Base-by-base conservation (phyloP, 2,888 invertebrate species). In the Cremastinae sp. region DNA sequence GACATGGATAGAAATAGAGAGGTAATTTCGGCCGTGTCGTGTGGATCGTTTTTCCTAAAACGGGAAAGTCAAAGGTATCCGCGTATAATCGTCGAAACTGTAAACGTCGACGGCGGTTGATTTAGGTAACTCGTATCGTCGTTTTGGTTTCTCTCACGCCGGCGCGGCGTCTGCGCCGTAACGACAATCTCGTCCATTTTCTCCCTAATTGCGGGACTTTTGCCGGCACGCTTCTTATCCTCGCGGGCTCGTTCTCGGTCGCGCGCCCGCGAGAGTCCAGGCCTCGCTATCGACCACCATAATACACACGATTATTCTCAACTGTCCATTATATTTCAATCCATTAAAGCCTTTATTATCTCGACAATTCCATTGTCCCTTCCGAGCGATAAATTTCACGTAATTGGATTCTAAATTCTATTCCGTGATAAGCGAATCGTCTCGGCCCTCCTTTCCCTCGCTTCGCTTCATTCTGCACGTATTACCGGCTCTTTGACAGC, bases 101-200 rank as follows among this genome's bases (percentile, higher is more conserved):
- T 86, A 83, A 84, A 85, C 70, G 83, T 86, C 81, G 74, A 18
- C 49, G 54, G 51, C 58, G 65, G 75, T 79, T 84, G 83, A 85
- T 85, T 73, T 53, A 66, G 59, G n/a, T 59, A n/a, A 34, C 43
- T 34, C 64, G 64, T 64, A 18, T 53, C 43, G 58, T 59, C 41
- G 68, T 61, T 62, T 85, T 83, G 82, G 80, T 75, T 77, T 79
- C 79, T 80, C 81, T 82, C 45, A 18, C 59, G 38, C 34, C n/a
- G 36, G n/a, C 12, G 3, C 12, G 34, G 20, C 14, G 7, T 9
- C 41, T 41, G 9, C 36, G 7, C 28, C 81, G 80, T 76, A 80
- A 51, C 80, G 78, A 78, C 78, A 78, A 62, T 74, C 78, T 75
- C 82, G 80, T 79, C 78, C 76, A 81, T 83, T 84, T 82, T 81